Evolutionary conservation across 2,113 vertebrate species (phyloP).

Genomic region (Pelodiscus sinensis): DNA sequence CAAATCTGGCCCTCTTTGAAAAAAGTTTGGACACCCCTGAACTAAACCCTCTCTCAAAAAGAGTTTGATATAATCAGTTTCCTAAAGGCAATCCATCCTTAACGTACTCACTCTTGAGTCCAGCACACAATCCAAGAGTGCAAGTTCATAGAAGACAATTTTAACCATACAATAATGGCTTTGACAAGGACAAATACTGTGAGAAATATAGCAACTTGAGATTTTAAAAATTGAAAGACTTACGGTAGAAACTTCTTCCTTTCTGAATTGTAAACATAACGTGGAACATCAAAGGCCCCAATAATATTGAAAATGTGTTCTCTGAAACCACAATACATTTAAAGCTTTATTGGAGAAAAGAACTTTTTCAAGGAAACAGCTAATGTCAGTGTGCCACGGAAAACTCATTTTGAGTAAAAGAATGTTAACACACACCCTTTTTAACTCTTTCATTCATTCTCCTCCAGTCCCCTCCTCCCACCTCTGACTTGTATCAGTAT

Average conservation of each 20-base stretch:
- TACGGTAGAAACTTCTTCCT: slow-evolving; percentile 97
- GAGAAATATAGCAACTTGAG: not conserved
- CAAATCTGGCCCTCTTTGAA: too few relatives aligned
- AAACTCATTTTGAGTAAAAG: not conserved
- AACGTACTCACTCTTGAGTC: not conserved
- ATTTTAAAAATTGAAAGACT: slow-evolving; percentile 71
- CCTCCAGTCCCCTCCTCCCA: rapidly evolving
- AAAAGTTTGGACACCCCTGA: too few relatives aligned
- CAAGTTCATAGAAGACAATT: not conserved
- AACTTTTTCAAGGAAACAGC: not conserved
- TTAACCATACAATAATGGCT: not conserved
- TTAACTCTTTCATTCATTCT: not conserved
- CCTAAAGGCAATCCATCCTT: not conserved
- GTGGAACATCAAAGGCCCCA: slow-evolving; percentile 94
- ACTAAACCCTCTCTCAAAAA: not conserved
- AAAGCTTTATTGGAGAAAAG: not conserved
- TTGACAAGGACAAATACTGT: not conserved
- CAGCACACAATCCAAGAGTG: not conserved
- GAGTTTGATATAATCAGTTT: not conserved
- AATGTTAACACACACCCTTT: not conserved
- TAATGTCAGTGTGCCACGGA: not conserved
- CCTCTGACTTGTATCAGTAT: not conserved
- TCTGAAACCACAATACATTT: slow-evolving; percentile 77
- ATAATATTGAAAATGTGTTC: slow-evolving; percentile 96
- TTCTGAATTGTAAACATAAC: slow-evolving; percentile 91